Conservation (phyloP, 2,113 vertebrate species). For the Microcebus murinus region DNA sequence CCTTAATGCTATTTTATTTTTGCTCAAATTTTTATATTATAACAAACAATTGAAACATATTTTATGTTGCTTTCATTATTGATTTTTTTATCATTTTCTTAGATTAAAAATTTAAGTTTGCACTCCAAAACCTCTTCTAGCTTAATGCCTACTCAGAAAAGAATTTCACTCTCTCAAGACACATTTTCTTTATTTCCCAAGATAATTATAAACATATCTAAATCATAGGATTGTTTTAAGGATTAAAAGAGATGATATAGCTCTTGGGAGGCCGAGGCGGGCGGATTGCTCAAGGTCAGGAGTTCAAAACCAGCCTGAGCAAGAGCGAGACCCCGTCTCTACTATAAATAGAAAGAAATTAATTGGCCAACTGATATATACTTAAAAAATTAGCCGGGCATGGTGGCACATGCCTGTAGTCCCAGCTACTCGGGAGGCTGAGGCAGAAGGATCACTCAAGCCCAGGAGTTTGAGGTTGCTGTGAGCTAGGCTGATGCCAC, state of each 20-base stretch:
- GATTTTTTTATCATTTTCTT: background rate
- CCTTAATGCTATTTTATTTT: background rate
- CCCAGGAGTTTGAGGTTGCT: no score
- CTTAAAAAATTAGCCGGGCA: no score
- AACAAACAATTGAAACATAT: background rate
- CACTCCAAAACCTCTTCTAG: background rate
- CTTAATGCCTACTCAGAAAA: background rate
- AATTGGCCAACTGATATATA: no score
- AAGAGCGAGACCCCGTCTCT: no score
- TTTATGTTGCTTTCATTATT: background rate
- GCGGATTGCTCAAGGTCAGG: no score
- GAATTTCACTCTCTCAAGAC: background rate
- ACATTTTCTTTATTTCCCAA: background rate
- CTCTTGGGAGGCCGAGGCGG: no score
- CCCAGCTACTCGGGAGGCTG: no score
- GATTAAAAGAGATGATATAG: background rate
- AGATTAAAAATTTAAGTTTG: background rate
- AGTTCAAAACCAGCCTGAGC: no score
- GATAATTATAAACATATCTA: background rate
- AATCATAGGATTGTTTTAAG: background rate
- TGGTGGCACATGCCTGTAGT: no score
- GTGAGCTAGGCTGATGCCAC: no score
- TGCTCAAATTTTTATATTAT: background rate
- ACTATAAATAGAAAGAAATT: no score
- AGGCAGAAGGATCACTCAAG: no score